Percentiles rank a stretch among this genome's conserved stretches.
phyloP scores from a whole-genome alignment of 2,797 vertebrate genomes.

The Girardinus metallicus region DNA sequence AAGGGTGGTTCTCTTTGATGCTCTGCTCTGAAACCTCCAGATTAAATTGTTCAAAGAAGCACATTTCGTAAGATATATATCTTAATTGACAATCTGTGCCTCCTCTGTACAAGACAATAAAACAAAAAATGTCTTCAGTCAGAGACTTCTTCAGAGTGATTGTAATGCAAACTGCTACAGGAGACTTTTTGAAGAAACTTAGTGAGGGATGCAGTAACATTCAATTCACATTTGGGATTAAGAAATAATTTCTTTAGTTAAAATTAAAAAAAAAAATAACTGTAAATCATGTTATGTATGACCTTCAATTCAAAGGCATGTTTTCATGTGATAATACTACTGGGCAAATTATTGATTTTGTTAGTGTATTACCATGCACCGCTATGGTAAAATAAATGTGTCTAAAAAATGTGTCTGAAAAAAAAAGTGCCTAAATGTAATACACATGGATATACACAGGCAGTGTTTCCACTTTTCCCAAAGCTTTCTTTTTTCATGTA shows the following conservation, averaged over 20 bases:
- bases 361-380: neutral
- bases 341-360: neutral
- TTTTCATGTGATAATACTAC: neutral
- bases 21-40: neutral
- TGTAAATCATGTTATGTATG: neutral
- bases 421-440: constrained; percentile 18
- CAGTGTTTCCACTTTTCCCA: constrained; percentile 26
- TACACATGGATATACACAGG: constrained; percentile 16
- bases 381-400: too few relatives aligned
- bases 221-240: neutral
- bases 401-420: too few relatives aligned
- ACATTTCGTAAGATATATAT: neutral
- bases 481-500: constrained; percentile 37
- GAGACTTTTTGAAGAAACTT: neutral
- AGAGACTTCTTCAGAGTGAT: neutral
- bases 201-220: neutral
- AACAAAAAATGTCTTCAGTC: neutral
- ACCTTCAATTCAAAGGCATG: neutral
- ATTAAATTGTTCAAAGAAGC: neutral
- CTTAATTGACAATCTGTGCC: neutral
- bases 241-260: neutral
- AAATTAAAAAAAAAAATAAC: neutral
- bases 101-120: neutral
- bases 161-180: neutral
- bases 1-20: neutral